Percentiles rank a stretch among this genome's conserved stretches.
Evolutionary conservation across 1,140 invertebrate genomes (phyloP).

Genomic region (Diploscapter pachys): DNA sequence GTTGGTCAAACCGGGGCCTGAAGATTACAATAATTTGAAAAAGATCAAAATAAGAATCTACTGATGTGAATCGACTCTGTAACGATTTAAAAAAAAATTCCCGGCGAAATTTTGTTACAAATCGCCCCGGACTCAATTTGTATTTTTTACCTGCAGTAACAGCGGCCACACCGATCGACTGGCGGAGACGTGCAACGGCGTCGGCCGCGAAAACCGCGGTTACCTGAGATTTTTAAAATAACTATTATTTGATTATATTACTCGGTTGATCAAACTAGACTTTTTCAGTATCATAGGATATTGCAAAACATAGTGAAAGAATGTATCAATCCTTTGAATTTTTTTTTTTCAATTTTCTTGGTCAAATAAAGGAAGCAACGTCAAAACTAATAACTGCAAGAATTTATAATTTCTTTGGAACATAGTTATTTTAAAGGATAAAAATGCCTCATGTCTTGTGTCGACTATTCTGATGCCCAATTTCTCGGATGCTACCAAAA

Average conservation of each 20-base stretch:
- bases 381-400: background rate
- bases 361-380: background rate
- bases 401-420: background rate
- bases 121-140: no score
- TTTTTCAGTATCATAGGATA: no score
- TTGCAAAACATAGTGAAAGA: no score
- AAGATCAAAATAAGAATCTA: no score
- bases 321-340: no score
- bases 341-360: no score
- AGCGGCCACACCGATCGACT: constrained; percentile 68
- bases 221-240: constrained; percentile 45
- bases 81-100: no score
- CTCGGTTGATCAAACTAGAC: no score
- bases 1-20: constrained; percentile 68
- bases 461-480: constrained; percentile 67
- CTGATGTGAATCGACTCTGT: no score
- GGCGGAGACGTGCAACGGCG: constrained; percentile 68
- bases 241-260: no score
- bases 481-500: constrained; percentile 67
- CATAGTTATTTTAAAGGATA: background rate
- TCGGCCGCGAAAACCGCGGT: constrained; percentile 70
- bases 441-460: constrained; percentile 66
- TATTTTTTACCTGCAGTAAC: no score
- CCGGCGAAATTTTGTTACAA: no score
- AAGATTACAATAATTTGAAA: constrained; percentile 39